phyloP scores from a whole-genome alignment of 2,888 invertebrate genomes.

The Chesias legatella region DNA sequence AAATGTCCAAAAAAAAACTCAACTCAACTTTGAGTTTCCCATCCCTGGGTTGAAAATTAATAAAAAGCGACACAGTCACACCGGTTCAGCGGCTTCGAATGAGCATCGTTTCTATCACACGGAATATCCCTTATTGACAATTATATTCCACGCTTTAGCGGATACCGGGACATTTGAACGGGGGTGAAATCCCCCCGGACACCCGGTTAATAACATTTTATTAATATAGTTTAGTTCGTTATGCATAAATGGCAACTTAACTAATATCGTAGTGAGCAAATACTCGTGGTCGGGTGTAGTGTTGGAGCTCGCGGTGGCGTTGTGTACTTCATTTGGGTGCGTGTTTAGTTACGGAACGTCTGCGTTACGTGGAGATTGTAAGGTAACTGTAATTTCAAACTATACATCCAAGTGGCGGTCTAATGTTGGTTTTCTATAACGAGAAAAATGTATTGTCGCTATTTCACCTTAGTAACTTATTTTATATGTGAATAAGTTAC shows the following conservation, averaged over 20 bases:
- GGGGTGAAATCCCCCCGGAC: slow-evolving; percentile 10
- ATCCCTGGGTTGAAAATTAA: slow-evolving; percentile 57
- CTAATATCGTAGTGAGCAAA: slow-evolving; percentile 66
- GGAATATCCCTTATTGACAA: slow-evolving; percentile 58
- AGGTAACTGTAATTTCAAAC: too few species aligned
- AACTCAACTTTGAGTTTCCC: too few species aligned
- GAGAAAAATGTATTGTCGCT: too few species aligned
- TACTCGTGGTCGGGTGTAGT: slow-evolving; percentile 49
- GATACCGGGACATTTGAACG: slow-evolving; percentile 40
- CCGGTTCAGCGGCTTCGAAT: slow-evolving; percentile 50
- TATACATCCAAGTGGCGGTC: too few species aligned
- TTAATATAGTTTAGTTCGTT: slow-evolving; percentile 74
- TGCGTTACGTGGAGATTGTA: too few species aligned
- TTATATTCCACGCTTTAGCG: slow-evolving; percentile 62
- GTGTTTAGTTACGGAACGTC: too few species aligned
- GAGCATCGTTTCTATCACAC: slow-evolving; percentile 41
- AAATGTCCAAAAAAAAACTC: too few species aligned
- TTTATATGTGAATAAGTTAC: too few species aligned
- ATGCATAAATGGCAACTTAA: slow-evolving; percentile 64
- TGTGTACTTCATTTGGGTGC: slow-evolving; percentile 11
- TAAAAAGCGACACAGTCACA: slow-evolving; percentile 50
- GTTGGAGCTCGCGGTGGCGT: slow-evolving; percentile 30
- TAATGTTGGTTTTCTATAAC: too few species aligned
- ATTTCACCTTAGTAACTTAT: too few species aligned
- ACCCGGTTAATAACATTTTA: slow-evolving; percentile 63